phyloP scores from a whole-genome alignment of 2,113 vertebrate species.

The Eurystomus gularis region DNA sequence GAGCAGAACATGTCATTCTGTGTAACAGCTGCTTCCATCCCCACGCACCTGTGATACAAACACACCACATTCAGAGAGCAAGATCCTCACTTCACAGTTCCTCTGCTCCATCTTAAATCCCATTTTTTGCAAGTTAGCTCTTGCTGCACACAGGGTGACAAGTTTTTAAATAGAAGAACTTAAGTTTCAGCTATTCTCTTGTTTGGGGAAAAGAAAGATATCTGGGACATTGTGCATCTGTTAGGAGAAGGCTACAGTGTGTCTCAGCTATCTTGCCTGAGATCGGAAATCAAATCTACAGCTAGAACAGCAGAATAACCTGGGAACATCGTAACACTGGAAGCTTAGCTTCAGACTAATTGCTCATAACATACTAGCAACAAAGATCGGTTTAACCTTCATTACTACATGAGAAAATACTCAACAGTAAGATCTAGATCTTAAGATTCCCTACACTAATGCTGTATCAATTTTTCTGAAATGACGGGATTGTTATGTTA shows the following conservation, averaged over 20 bases:
- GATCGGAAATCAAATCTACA: not conserved
- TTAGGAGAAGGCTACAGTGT: no score
- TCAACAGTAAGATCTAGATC: not conserved
- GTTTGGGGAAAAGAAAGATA: not conserved
- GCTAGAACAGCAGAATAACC: not conserved
- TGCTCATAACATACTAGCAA: not conserved
- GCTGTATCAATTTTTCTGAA: not conserved
- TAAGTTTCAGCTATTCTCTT: not conserved
- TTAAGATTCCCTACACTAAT: not conserved
- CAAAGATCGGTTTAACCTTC: not conserved
- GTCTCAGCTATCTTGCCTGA: not conserved
- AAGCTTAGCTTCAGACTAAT: not conserved
- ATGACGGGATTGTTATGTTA: not conserved
- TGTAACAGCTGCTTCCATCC: accelerated
- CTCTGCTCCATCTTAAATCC: not conserved
- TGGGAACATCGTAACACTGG: not conserved
- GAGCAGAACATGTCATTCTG: not conserved
- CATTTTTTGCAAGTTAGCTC: not conserved
- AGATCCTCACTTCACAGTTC: not conserved
- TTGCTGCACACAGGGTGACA: not conserved
- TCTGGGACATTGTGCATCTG: not conserved
- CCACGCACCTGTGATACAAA: not conserved
- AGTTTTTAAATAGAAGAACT: not conserved
- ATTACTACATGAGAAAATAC: not conserved
- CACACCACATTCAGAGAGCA: not conserved